phyloP scores from a whole-genome alignment of 2,113 vertebrate species.

The Crotophaga sulcirostris region DNA sequence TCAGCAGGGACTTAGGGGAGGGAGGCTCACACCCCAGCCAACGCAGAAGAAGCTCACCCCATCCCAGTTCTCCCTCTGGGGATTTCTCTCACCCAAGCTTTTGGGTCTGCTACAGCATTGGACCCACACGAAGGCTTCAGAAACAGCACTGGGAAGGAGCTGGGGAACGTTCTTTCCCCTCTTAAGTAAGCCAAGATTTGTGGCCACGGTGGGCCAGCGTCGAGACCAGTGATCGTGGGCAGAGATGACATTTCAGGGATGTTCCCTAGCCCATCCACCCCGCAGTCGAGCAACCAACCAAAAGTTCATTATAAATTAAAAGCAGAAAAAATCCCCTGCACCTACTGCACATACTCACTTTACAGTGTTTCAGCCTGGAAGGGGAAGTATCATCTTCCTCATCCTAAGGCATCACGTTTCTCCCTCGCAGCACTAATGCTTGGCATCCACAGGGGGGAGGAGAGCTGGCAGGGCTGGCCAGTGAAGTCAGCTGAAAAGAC shows the following conservation, averaged over 20 bases:
- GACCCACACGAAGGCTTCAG: background rate
- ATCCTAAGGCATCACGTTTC: background rate
- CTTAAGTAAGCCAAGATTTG: background rate
- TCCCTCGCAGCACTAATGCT: background rate
- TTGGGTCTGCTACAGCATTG: background rate
- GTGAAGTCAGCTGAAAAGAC: background rate
- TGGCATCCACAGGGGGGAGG: background rate
- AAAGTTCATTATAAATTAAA: slow-evolving; percentile 47
- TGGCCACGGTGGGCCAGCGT: background rate
- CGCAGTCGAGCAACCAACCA: background rate
- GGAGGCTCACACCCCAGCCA: background rate
- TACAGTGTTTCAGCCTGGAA: background rate
- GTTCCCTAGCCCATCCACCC: background rate
- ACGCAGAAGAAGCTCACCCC: background rate
- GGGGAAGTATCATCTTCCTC: slow-evolving; percentile 10
- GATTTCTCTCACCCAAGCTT: background rate
- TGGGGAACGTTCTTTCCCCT: background rate
- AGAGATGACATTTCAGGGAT: background rate
- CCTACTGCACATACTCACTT: background rate
- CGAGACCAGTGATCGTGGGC: background rate
- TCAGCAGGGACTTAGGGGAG: background rate
- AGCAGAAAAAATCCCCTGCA: background rate
- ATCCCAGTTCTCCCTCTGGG: background rate
- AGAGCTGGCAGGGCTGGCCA: background rate
- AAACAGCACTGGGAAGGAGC: background rate